A percentile compares a stretch with the other conserved stretches of the same genome.
phyloP scores from a whole-genome alignment of 2,113 vertebrate genomes.

The Plotosus lineatus region DNA sequence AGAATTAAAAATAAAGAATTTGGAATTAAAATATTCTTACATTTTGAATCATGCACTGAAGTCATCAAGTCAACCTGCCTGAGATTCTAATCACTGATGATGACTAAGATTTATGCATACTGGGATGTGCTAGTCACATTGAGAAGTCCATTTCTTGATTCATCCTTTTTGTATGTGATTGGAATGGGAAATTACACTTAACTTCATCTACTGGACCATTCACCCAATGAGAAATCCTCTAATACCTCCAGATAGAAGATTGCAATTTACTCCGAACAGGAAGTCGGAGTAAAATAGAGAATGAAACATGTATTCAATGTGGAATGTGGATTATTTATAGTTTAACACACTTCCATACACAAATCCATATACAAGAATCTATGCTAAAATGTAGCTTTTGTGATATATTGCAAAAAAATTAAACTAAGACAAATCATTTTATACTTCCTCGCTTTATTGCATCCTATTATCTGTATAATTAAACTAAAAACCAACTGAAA shows the following conservation, averaged over 20 bases:
- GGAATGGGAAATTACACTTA: background rate
- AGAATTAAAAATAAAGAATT: background rate
- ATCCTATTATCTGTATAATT: no score
- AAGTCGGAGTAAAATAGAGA: background rate
- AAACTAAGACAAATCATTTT: no score
- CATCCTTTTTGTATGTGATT: conserved; percentile 10
- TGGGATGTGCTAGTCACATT: conserved; percentile 14
- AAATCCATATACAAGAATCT: no score
- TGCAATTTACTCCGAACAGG: background rate
- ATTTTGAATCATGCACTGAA: background rate
- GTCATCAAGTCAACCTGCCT: background rate
- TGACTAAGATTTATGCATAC: conserved; percentile 20
- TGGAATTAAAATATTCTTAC: background rate
- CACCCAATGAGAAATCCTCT: conserved; percentile 1
- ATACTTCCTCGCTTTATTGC: no score
- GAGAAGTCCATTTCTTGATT: conserved; percentile 12
- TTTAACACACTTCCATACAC: background rate
- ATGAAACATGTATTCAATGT: background rate
- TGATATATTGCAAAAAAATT: no score
- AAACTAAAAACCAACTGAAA: no score
- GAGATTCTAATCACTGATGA: conserved; percentile 1
- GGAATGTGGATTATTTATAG: background rate
- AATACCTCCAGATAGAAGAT: background rate
- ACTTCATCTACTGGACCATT: background rate
- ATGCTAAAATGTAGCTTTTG: no score